phyloP scores from a whole-genome alignment of 1,140 invertebrate genomes.

The Eueides isabella region DNA sequence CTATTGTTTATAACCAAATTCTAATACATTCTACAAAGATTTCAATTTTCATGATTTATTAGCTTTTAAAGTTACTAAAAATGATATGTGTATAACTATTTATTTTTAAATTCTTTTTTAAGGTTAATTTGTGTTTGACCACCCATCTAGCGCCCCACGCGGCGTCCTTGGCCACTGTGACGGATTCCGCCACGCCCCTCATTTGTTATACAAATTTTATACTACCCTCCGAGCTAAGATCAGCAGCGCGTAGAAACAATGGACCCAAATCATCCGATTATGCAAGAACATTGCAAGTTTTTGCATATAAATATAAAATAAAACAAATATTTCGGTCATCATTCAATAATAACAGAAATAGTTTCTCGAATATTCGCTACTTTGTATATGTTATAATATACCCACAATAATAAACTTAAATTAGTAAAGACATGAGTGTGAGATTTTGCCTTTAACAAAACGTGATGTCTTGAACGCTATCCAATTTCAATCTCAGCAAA shows the following conservation, averaged over 20 bases:
- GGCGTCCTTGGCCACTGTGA: slow-evolving; percentile 74
- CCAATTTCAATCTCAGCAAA: slow-evolving; percentile 25
- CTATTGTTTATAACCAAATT: too few relatives aligned
- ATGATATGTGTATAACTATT: neutral
- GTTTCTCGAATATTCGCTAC: neutral
- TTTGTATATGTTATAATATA: too few relatives aligned
- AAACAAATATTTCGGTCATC: neutral
- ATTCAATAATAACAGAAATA: neutral
- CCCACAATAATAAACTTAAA: neutral
- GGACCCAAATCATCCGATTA: slow-evolving; percentile 41
- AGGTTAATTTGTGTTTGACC: slow-evolving; percentile 49
- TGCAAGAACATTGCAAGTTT: slow-evolving; percentile 32
- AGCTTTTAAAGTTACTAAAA: neutral
- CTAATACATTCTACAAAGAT: neutral
- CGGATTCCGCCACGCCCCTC: slow-evolving; percentile 78
- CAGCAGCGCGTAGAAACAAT: slow-evolving; percentile 62
- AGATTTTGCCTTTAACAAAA: neutral
- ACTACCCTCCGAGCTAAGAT: slow-evolving; percentile 76
- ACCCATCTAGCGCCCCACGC: slow-evolving; percentile 77
- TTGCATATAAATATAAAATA: too few relatives aligned
- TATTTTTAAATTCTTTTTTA: slow-evolving; percentile 5
- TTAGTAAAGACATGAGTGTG: neutral
- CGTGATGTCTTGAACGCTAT: neutral
- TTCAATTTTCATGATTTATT: neutral
- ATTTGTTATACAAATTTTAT: slow-evolving; percentile 83